A percentile compares a stretch with the other conserved stretches of the same genome.
These are phyloP conservation scores for Harpagoxenus sublaevis DNA, from an alignment of 2,888 invertebrate species.

Conservation along the genomic window DNA sequence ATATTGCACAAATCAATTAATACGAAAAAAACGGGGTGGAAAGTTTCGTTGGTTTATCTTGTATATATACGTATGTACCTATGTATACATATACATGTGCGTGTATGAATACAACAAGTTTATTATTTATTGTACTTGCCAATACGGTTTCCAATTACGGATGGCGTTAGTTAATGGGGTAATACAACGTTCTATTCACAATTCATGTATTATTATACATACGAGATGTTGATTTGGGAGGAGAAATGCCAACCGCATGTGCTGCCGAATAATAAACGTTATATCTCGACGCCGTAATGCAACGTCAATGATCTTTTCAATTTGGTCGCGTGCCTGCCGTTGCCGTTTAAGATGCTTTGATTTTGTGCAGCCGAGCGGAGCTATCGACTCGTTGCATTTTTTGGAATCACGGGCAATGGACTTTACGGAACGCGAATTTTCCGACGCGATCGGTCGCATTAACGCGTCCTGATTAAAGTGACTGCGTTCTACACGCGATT, in stretches of 20 bases:
- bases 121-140: not conserved
- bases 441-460: conserved; percentile 21
- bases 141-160: not conserved
- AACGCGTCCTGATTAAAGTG: conserved; percentile 19
- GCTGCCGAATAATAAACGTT: conserved; percentile 25
- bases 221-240: not conserved
- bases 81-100: too few relatives aligned
- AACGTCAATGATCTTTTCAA: conserved; percentile 49
- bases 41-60: not conserved
- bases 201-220: conserved; percentile 6
- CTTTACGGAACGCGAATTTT: conserved; percentile 24
- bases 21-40: not conserved
- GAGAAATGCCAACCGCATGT: conserved; percentile 18
- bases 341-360: conserved; percentile 43
- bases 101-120: not conserved
- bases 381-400: conserved; percentile 49
- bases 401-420: not conserved
- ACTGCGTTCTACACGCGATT: not conserved
- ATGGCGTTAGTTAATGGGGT: conserved; percentile 15
- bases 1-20: not conserved
- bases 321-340: not conserved
- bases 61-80: too few relatives aligned
- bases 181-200: conserved; percentile 27
- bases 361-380: conserved; percentile 27
- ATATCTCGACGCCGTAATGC: conserved; percentile 19